Conservation (phyloP, 2,113 vertebrate genomes). For the Gnathonemus echidnorhynchus region DNA sequence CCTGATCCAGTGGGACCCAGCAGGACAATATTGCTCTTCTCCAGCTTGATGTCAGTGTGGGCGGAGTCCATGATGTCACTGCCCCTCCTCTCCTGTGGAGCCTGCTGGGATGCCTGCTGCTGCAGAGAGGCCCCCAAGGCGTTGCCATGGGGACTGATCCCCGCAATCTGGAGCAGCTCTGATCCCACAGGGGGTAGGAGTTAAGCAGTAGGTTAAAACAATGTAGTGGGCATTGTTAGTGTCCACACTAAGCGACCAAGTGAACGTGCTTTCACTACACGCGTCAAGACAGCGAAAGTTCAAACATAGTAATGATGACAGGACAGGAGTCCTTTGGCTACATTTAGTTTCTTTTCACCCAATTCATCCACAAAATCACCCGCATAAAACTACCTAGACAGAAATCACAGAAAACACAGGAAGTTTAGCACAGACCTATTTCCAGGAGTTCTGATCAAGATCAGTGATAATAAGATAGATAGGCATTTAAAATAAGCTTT, state of each 20-base stretch:
- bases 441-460: background rate
- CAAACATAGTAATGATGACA: background rate
- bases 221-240: background rate
- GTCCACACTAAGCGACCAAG: background rate
- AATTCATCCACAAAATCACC: background rate
- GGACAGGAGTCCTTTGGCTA: background rate
- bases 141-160: constrained; percentile 91
- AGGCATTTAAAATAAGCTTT: background rate
- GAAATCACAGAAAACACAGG: background rate
- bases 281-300: background rate
- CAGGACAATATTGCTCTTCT: constrained; percentile 97
- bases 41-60: constrained; percentile 88
- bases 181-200: constrained; percentile 4
- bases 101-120: constrained; percentile 84
- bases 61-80: constrained; percentile 87
- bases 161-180: constrained; percentile 95
- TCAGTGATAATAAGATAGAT: background rate
- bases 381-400: background rate
- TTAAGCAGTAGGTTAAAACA: background rate
- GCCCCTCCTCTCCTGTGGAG: constrained; percentile 83
- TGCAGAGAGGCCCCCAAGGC: constrained; percentile 91
- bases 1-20: constrained; percentile 96
- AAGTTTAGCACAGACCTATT: background rate
- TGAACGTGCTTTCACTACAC: background rate
- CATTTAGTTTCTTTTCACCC: background rate